phyloP scores from a whole-genome alignment of 2,797 vertebrate species.

The Falco berigora region DNA sequence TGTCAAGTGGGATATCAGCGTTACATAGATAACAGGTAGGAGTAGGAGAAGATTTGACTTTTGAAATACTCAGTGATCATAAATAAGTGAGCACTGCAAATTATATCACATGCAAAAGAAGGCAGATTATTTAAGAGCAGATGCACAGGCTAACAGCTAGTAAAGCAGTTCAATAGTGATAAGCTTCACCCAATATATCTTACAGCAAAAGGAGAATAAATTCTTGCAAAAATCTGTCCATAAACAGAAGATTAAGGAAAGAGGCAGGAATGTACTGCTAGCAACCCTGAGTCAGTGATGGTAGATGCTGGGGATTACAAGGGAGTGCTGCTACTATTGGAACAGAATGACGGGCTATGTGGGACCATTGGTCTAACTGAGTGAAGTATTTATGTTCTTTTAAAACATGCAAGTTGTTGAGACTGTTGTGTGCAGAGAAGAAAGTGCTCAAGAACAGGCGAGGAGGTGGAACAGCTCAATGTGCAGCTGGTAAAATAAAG shows the following conservation, averaged over 20 bases:
- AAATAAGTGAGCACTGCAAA: not conserved
- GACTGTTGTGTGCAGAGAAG: not conserved
- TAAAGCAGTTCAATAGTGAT: not conserved
- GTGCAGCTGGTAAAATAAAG: not conserved
- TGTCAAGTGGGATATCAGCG: not conserved
- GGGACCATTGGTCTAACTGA: not conserved
- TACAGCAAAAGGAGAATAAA: not conserved
- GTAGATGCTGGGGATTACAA: not conserved
- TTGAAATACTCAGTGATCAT: not conserved
- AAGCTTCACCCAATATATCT: not conserved
- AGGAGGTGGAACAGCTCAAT: not conserved
- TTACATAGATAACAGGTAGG: not conserved
- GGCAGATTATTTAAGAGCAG: not conserved
- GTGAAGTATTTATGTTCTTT: not conserved
- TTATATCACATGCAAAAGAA: not conserved
- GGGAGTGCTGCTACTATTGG: not conserved
- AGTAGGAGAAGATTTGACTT: not conserved
- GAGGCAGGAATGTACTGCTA: not conserved
- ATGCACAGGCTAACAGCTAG: not conserved
- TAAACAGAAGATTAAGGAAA: not conserved
- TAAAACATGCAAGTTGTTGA: not conserved
- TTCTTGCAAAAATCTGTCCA: not conserved
- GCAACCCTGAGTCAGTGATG: not conserved
- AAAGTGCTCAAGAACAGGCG: not conserved
- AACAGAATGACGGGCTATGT: not conserved